phyloP scores from a whole-genome alignment of 2,888 invertebrate species.

The Antheraea yamamai region DNA sequence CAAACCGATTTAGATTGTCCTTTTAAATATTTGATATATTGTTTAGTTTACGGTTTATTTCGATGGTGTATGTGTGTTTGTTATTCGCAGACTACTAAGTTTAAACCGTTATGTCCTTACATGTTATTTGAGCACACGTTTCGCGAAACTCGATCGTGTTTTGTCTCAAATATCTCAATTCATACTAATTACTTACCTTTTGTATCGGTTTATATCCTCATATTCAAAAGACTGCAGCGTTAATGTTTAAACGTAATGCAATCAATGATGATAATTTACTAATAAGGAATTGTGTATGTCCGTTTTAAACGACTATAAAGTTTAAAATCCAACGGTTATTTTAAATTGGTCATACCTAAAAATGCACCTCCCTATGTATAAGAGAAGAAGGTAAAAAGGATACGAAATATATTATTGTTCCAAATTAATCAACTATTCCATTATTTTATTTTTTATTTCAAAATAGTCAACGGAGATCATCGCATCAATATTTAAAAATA shows the following conservation, averaged over 20 bases:
- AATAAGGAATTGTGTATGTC: not conserved
- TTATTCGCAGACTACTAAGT: constrained; percentile 1
- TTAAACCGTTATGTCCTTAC: constrained; percentile 34
- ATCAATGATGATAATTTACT: not conserved
- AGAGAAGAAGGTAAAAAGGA: not conserved
- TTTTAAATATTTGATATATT: constrained; percentile 13
- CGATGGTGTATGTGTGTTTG: not conserved
- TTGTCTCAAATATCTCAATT: constrained; percentile 32
- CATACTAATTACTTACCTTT: not conserved
- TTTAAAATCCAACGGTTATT: too few species aligned
- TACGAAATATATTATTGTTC: not conserved
- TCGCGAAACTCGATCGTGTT: constrained; percentile 43
- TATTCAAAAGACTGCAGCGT: not conserved
- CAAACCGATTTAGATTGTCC: constrained; percentile 16
- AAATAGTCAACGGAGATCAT: not conserved
- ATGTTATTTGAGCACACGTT: constrained; percentile 38
- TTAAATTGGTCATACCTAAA: not conserved
- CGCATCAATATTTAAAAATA: not conserved
- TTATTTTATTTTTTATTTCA: not conserved
- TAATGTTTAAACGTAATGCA: not conserved
- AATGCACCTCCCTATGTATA: not conserved
- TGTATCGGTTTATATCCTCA: not conserved
- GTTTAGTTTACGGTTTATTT: constrained; percentile 21
- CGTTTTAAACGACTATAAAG: too few species aligned
- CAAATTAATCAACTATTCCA: not conserved